Conservation (phyloP, 1,140 invertebrate genomes). For the Centruroides vittatus region DNA sequence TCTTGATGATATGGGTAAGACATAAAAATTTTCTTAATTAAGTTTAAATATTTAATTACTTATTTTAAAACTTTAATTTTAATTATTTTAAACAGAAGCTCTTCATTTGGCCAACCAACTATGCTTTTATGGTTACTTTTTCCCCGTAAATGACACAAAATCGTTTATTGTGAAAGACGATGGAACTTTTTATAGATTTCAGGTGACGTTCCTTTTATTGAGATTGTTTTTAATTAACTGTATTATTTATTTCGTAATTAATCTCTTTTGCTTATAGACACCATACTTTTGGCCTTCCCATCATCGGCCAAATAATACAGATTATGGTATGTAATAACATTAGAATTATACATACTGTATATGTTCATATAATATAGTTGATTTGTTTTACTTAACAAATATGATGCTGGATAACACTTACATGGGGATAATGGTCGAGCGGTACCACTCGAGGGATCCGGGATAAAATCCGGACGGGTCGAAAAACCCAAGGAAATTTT, state of each 20-base stretch:
- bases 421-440: too few relatives aligned
- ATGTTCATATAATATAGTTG: background rate
- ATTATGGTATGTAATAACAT: constrained; percentile 20
- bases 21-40: too few relatives aligned
- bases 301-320: constrained; percentile 24
- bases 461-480: too few relatives aligned
- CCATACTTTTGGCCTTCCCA: constrained; percentile 28
- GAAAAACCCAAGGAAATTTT: too few relatives aligned
- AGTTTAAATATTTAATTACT: too few relatives aligned
- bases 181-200: constrained; percentile 87
- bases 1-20: constrained; percentile 16
- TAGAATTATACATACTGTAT: background rate
- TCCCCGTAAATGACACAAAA: constrained; percentile 84
- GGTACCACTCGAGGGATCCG: too few relatives aligned
- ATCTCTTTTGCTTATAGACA: constrained; percentile 17
- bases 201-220: constrained; percentile 40
- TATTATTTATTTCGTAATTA: too few relatives aligned
- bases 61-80: constrained; percentile 23
- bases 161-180: constrained; percentile 83
- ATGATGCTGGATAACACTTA: too few relatives aligned
- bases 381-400: too few relatives aligned
- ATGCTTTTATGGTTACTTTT: constrained; percentile 92
- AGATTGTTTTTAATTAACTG: background rate
- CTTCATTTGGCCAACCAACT: constrained; percentile 85
- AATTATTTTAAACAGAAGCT: constrained; percentile 47